Conservation (phyloP, 2,797 vertebrate genomes). For the Microchirus variegatus region DNA sequence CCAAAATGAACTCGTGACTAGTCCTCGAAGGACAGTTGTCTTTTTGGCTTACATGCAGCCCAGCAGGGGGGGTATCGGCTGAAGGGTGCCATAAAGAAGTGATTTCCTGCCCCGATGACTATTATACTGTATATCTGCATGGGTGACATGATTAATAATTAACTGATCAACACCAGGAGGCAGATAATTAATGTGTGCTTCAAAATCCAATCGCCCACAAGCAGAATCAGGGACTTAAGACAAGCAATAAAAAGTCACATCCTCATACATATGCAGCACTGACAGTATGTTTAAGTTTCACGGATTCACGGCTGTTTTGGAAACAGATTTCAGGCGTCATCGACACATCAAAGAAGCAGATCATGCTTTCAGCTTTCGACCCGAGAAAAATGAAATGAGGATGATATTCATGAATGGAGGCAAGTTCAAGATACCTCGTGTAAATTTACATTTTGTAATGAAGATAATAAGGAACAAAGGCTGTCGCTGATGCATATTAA, state of each 20-base stretch:
- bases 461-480: neutral
- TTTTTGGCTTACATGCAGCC: neutral
- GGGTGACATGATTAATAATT: conserved; percentile 16
- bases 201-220: neutral
- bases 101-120: conserved; percentile 8
- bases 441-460: neutral
- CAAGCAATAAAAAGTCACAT: neutral
- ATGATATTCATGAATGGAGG: neutral
- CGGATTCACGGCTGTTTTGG: neutral
- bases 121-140: conserved; percentile 5
- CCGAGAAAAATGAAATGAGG: neutral
- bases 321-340: neutral
- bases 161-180: neutral
- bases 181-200: conserved; percentile 3
- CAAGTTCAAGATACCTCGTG: too few species aligned
- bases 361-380: neutral
- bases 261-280: neutral
- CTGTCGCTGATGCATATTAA: neutral
- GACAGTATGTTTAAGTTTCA: neutral
- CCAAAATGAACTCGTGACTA: conserved; percentile 1
- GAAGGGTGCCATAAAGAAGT: conserved; percentile 1
- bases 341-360: conserved; percentile 4
- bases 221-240: neutral
- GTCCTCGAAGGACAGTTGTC: conserved; percentile 29
- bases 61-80: conserved; percentile 3